These are phyloP conservation scores for Apostichopus californicus DNA, from an alignment of 35 echinoderm and acorn worm genomes.

Conservation along the genomic window DNA sequence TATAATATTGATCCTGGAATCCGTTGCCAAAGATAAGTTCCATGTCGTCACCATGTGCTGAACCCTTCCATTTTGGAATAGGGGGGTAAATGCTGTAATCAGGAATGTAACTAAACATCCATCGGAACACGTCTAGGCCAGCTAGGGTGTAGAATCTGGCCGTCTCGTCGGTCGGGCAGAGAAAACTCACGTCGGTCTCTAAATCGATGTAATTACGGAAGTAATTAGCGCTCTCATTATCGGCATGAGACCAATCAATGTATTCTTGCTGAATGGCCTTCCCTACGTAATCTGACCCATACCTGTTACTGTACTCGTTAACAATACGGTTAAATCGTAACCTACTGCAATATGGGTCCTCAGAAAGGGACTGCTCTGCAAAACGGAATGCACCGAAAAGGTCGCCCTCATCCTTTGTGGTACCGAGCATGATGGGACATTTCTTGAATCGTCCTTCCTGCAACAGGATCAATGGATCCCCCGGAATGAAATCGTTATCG, in stretches of 20 bases:
- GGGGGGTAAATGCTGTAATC: slow-evolving; percentile 46
- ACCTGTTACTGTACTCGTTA: slow-evolving; percentile 8
- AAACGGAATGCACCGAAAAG: slow-evolving; percentile 30
- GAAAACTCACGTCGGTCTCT: slow-evolving; percentile 61
- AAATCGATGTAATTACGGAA: slow-evolving; percentile 57
- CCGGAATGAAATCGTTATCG: slow-evolving; percentile 59
- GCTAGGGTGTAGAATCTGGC: slow-evolving; percentile 41
- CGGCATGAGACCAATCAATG: slow-evolving; percentile 75
- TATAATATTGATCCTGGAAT: slow-evolving; percentile 52
- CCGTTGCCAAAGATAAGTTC: slow-evolving; percentile 63
- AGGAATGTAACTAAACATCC: slow-evolving; percentile 53
- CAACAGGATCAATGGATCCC: slow-evolving; percentile 34
- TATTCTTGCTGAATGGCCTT: slow-evolving; percentile 67
- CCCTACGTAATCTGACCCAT: slow-evolving; percentile 43
- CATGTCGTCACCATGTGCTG: slow-evolving; percentile 78
- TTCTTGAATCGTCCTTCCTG: slow-evolving; percentile 53
- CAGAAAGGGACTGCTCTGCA: background rate
- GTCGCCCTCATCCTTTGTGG: slow-evolving; percentile 68
- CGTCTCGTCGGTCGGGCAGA: slow-evolving; percentile 64
- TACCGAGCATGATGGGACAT: slow-evolving; percentile 60
- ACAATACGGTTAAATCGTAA: slow-evolving; percentile 33
- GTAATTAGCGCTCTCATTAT: slow-evolving; percentile 70
- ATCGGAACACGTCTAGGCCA: slow-evolving; percentile 54
- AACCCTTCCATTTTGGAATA: slow-evolving; percentile 52
- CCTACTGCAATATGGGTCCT: slow-evolving; percentile 42